A percentile compares a stretch with the other conserved stretches of the same genome.
These are phyloP conservation scores for Seira ritae DNA, from an alignment of 2,888 invertebrate species.

Conservation along the genomic window DNA sequence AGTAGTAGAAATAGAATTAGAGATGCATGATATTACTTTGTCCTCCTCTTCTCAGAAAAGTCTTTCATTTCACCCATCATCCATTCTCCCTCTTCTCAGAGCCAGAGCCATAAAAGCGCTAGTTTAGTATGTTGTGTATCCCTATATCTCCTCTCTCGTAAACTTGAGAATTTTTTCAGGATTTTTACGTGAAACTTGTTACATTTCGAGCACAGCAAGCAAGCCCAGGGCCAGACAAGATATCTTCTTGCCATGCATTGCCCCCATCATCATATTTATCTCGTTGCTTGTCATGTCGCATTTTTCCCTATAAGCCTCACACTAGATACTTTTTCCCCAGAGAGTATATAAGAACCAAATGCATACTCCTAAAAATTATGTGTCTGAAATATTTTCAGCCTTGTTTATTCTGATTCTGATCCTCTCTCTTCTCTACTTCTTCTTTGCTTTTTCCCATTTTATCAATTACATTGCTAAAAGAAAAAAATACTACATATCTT, in stretches of 20 bases:
- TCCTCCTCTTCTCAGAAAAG: neutral
- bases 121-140: too few species aligned
- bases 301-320: neutral
- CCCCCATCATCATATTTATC: neutral
- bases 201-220: neutral
- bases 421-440: too few species aligned
- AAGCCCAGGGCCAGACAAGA: slow-evolving; percentile 36
- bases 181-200: neutral
- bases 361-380: too few species aligned
- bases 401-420: too few species aligned
- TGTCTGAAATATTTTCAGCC: too few species aligned
- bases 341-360: too few species aligned
- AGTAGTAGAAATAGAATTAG: neutral
- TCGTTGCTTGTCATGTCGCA: neutral
- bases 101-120: too few species aligned
- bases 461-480: too few species aligned
- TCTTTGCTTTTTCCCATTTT: too few species aligned
- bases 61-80: neutral
- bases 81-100: neutral
- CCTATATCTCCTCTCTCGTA: too few species aligned
- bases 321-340: too few species aligned
- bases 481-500: neutral
- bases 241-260: neutral
- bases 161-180: neutral
- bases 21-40: neutral